These are phyloP conservation scores for Sinonovacula constricta DNA, from an alignment of 1,140 invertebrate species.

Conservation along the genomic window DNA sequence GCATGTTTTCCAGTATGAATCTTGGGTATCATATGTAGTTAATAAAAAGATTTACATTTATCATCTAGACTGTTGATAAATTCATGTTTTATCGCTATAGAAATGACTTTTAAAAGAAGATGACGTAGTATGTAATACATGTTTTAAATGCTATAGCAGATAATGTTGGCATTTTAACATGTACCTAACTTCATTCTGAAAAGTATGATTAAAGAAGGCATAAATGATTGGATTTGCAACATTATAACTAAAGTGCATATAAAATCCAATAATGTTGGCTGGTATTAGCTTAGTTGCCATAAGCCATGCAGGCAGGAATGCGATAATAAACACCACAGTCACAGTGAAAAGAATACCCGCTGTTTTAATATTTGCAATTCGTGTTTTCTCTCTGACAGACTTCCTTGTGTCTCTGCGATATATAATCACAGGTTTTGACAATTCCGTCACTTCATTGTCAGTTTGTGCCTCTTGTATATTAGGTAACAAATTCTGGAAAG, in stretches of 20 bases:
- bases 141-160: no score
- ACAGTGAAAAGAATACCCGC: conserved; percentile 75
- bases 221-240: conserved; percentile 77
- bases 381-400: conserved; percentile 57
- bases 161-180: conserved; percentile 68
- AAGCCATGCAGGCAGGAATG: conserved; percentile 74
- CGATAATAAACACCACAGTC: conserved; percentile 73
- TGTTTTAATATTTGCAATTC: conserved; percentile 74
- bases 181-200: conserved; percentile 73
- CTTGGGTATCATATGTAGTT: no score
- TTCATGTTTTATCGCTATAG: no score
- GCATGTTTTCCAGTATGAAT: no score
- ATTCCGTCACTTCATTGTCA: no score
- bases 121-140: no score
- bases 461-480: no score
- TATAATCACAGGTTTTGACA: no score
- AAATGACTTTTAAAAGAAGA: no score
- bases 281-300: conserved; percentile 68
- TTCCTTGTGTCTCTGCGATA: conserved; percentile 15
- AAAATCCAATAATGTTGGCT: conserved; percentile 70
- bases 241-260: conserved; percentile 76
- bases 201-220: conserved; percentile 76
- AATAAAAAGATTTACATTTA: no score
- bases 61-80: no score
- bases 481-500: no score